These are phyloP conservation scores for Lindbergichthys nudifrons DNA, from an alignment of 2,797 vertebrate species.

Conservation along the genomic window DNA sequence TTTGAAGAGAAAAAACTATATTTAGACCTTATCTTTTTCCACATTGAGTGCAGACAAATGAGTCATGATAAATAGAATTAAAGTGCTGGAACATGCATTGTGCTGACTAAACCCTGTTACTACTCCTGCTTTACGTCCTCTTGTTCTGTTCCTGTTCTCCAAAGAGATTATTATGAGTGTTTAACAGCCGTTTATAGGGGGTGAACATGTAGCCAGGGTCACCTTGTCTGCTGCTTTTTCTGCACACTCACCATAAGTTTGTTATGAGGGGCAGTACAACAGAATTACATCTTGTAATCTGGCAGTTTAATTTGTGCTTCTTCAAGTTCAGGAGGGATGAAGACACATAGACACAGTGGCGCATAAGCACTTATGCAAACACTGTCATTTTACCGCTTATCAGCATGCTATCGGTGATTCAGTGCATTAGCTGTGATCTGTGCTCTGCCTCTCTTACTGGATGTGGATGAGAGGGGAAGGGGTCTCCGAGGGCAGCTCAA, in stretches of 20 bases:
- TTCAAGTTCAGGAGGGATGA: conserved; percentile 8
- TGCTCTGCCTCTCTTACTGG: conserved; percentile 48
- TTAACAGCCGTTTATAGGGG: conserved; percentile 25
- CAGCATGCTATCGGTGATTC: conserved; percentile 61
- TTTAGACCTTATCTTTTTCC: conserved; percentile 18
- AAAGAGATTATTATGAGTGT: conserved; percentile 29
- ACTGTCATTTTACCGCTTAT: conserved; percentile 63
- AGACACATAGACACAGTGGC: conserved; percentile 7
- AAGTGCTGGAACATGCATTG: conserved; percentile 2
- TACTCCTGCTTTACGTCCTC: background rate
- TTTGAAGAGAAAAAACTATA: background rate
- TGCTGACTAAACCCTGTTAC: conserved; percentile 22
- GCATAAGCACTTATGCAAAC: conserved; percentile 30
- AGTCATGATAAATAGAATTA: conserved; percentile 44
- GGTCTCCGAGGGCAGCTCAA: conserved; percentile 74
- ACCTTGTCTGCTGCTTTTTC: conserved; percentile 11
- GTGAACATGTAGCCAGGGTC: conserved; percentile 25
- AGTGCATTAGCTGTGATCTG: conserved; percentile 68
- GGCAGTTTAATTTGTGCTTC: conserved; percentile 4
- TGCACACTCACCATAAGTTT: conserved; percentile 3
- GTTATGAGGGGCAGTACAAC: conserved; percentile 1
- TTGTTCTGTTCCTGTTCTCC: conserved; percentile 4
- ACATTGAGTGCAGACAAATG: conserved; percentile 7
- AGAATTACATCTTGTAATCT: conserved; percentile 34
- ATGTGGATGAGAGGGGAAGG: conserved; percentile 62